Percentiles rank a stretch among this genome's conserved stretches.
Conservation (phyloP, 2,888 invertebrate genomes). For the Lepidochrysops patricia region DNA sequence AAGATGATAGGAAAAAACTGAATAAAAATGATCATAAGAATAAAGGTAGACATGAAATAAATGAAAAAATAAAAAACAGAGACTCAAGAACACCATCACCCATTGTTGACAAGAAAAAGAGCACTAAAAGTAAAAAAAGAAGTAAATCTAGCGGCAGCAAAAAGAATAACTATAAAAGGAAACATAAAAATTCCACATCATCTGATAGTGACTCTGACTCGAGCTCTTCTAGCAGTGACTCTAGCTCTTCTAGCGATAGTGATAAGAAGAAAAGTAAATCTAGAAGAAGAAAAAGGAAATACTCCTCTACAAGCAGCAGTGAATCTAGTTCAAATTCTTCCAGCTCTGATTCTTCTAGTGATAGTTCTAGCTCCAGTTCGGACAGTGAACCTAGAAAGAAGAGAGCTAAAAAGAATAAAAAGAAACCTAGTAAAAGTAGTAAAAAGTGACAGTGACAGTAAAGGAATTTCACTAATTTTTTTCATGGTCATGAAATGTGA, state of each 20-base stretch:
- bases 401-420: slow-evolving; percentile 34
- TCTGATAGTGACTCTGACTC: slow-evolving; percentile 49
- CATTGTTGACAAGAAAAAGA: slow-evolving; percentile 24
- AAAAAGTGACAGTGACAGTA: slow-evolving; percentile 23
- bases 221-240: slow-evolving; percentile 49
- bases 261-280: slow-evolving; percentile 42
- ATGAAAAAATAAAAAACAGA: slow-evolving; percentile 18
- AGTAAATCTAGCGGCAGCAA: slow-evolving; percentile 23
- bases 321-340: slow-evolving; percentile 42
- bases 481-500: neutral
- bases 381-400: slow-evolving; percentile 42
- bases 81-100: slow-evolving; percentile 29
- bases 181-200: slow-evolving; percentile 50
- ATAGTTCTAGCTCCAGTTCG: slow-evolving; percentile 47
- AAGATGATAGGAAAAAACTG: slow-evolving; percentile 12
- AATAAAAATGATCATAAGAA: slow-evolving; percentile 16
- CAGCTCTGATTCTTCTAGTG: slow-evolving; percentile 41
- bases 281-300: slow-evolving; percentile 41
- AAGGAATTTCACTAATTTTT: neutral
- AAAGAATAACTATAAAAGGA: slow-evolving; percentile 25
- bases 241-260: slow-evolving; percentile 53
- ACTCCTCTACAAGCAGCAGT: slow-evolving; percentile 49
- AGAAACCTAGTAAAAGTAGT: slow-evolving; percentile 36
- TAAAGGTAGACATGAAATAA: slow-evolving; percentile 19
- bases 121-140: slow-evolving; percentile 25